phyloP scores from a whole-genome alignment of 2,888 invertebrate species.

The Hypena proboscidalis region DNA sequence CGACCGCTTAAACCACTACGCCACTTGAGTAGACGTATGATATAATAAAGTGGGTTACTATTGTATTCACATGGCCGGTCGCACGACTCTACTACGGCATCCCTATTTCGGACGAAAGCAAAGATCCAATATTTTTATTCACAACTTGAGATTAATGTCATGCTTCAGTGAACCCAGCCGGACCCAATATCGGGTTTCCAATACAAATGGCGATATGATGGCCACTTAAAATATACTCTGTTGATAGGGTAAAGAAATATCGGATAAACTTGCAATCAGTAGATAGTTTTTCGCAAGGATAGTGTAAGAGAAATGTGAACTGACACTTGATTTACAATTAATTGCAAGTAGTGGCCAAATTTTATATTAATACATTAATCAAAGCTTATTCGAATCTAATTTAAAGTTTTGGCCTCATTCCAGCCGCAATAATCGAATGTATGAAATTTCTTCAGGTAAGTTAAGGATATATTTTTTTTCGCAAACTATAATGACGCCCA shows the following conservation, averaged over 20 bases:
- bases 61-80: slow-evolving; percentile 22
- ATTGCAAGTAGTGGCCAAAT: no score
- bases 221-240: slow-evolving; percentile 44
- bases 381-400: no score
- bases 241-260: slow-evolving; percentile 28
- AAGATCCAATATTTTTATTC: slow-evolving; percentile 40
- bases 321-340: no score
- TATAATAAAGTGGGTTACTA: slow-evolving; percentile 13
- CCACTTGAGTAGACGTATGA: no score
- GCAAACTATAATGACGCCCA: no score
- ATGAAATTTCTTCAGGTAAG: no score
- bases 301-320: background rate
- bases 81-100: no score
- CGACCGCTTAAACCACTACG: no score
- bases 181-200: slow-evolving; percentile 44
- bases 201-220: slow-evolving; percentile 46
- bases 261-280: slow-evolving; percentile 5
- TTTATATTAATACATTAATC: no score
- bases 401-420: no score
- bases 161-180: slow-evolving; percentile 40
- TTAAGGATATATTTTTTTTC: no score
- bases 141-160: slow-evolving; percentile 52
- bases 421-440: no score
- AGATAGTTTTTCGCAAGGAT: background rate
- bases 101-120: slow-evolving; percentile 16